A percentile compares a stretch with the other conserved stretches of the same genome.
Evolutionary conservation across 2,888 invertebrate species (phyloP).

Genomic region (Alitta virens): DNA sequence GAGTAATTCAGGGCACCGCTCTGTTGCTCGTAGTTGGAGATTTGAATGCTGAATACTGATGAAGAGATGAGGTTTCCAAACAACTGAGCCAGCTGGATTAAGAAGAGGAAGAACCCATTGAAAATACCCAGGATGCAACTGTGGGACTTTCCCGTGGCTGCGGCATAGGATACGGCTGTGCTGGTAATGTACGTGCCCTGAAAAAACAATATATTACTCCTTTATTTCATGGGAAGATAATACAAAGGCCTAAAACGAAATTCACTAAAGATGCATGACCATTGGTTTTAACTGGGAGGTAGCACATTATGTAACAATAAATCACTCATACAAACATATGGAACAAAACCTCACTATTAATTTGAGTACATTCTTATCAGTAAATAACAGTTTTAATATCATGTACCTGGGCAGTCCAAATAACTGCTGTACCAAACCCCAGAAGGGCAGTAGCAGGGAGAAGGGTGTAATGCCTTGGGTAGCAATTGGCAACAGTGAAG

Average conservation of each 20-base stretch:
- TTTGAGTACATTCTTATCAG: too few species aligned
- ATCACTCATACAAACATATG: too few species aligned
- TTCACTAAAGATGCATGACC: too few species aligned
- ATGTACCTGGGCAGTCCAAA: constrained; percentile 45
- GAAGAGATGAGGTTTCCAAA: constrained; percentile 49
- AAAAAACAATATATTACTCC: too few species aligned
- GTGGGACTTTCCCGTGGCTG: constrained; percentile 33
- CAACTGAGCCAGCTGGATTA: constrained; percentile 40
- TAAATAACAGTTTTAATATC: too few species aligned
- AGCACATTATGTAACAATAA: too few species aligned
- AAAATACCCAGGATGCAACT: constrained; percentile 41
- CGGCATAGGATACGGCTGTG: constrained; percentile 40
- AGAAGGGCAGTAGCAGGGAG: constrained; percentile 40
- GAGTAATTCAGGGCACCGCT: background rate
- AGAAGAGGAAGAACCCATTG: constrained; percentile 47
- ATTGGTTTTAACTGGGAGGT: too few species aligned
- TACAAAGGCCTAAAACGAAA: too few species aligned
- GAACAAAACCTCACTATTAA: too few species aligned
- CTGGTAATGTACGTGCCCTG: constrained; percentile 47
- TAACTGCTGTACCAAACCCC: constrained; percentile 40
- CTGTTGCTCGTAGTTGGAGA: background rate
- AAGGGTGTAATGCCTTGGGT: constrained; percentile 40
- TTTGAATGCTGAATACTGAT: constrained; percentile 33
- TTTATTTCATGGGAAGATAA: too few species aligned
- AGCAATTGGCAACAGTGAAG: constrained; percentile 43